Evolutionary conservation across 2,888 invertebrate species (phyloP).

Genomic region (Galerucella calmariensis): DNA sequence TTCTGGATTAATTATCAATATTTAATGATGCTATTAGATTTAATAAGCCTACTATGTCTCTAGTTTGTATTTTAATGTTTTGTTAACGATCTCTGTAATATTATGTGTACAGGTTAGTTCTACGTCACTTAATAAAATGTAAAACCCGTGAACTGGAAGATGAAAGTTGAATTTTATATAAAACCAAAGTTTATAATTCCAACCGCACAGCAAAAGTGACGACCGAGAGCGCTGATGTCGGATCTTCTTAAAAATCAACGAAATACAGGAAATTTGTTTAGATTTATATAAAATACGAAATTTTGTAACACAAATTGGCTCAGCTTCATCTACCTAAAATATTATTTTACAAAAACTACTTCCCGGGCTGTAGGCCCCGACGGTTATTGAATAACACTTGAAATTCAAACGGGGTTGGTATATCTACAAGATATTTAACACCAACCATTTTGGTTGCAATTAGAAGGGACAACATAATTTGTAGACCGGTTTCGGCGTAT

Average conservation of each 20-base stretch:
- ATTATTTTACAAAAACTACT: too few species aligned
- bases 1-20: slow-evolving; percentile 9
- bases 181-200: slow-evolving; percentile 19
- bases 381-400: too few species aligned
- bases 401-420: too few species aligned
- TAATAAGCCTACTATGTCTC: not conserved
- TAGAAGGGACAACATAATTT: too few species aligned
- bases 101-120: not conserved
- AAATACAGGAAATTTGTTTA: not conserved
- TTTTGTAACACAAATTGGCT: too few species aligned
- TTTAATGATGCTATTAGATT: slow-evolving; percentile 5
- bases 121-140: slow-evolving; percentile 28
- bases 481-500: too few species aligned
- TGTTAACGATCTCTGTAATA: not conserved
- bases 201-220: slow-evolving; percentile 7
- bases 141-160: slow-evolving; percentile 31
- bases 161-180: slow-evolving; percentile 18
- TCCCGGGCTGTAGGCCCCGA: too few species aligned
- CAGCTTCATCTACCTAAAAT: too few species aligned
- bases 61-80: slow-evolving; percentile 17
- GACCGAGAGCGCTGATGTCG: slow-evolving; percentile 7
- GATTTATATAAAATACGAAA: too few species aligned
- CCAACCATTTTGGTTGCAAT: too few species aligned
- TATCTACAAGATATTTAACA: too few species aligned
- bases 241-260: not conserved